A percentile compares a stretch with the other conserved stretches of the same genome.
phyloP scores from a whole-genome alignment of 2,888 invertebrate species.

The Troides oblongomaculatus region DNA sequence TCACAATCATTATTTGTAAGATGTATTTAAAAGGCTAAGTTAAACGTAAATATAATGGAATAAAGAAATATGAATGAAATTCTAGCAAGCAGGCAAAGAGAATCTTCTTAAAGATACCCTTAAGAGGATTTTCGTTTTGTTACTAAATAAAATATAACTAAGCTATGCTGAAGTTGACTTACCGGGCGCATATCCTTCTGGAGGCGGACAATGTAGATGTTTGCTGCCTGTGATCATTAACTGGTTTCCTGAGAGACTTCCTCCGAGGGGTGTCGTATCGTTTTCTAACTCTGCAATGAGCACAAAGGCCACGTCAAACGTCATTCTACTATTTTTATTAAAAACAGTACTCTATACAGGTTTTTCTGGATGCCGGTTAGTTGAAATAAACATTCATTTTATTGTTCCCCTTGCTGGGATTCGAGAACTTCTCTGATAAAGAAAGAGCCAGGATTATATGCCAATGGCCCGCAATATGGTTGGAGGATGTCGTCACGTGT shows the following conservation, averaged over 20 bases:
- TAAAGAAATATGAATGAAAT: background rate
- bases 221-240: slow-evolving; percentile 88
- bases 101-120: too few species aligned
- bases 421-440: too few species aligned
- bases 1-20: too few species aligned
- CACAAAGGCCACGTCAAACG: background rate
- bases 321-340: background rate
- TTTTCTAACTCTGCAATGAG: slow-evolving; percentile 70
- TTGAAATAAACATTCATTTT: too few species aligned
- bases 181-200: slow-evolving; percentile 81
- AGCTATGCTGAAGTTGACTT: slow-evolving; percentile 23
- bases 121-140: too few species aligned
- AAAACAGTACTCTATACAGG: background rate
- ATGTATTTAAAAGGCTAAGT: too few species aligned
- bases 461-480: too few species aligned
- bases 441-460: too few species aligned
- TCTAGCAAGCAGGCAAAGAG: too few species aligned
- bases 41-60: background rate
- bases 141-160: background rate
- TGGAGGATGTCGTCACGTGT: too few species aligned
- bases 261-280: slow-evolving; percentile 64
- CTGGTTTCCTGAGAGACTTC: slow-evolving; percentile 86
- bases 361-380: too few species aligned
- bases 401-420: too few species aligned
- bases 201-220: slow-evolving; percentile 88